These are phyloP conservation scores for Pelusios castaneus DNA, from an alignment of 2,113 vertebrate species.

Conservation along the genomic window DNA sequence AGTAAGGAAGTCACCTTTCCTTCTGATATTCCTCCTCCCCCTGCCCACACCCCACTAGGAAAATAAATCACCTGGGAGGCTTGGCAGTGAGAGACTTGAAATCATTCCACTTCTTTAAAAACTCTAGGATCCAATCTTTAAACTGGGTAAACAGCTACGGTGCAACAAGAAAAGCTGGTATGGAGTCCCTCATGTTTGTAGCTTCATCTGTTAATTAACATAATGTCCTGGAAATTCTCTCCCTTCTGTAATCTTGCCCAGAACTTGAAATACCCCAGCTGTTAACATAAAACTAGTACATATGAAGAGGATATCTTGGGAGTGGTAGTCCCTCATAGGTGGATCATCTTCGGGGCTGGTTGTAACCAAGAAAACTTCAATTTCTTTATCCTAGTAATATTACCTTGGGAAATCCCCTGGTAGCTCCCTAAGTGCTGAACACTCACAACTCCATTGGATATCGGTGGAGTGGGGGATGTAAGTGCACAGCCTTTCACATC, in stretches of 20 bases:
- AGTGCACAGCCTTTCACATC: not conserved
- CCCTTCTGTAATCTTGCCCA: not conserved
- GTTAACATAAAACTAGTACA: not conserved
- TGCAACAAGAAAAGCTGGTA: not conserved
- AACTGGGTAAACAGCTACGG: not conserved
- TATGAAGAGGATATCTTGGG: not conserved
- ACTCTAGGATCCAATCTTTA: not conserved
- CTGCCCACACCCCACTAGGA: fast-evolving
- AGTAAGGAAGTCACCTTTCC: slow-evolving; percentile 76
- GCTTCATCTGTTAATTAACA: not conserved
- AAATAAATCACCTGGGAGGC: fast-evolving
- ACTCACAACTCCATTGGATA: not conserved
- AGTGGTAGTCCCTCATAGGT: fast-evolving
- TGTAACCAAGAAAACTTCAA: fast-evolving
- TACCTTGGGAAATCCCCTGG: not conserved
- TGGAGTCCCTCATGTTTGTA: not conserved
- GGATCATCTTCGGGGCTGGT: not conserved
- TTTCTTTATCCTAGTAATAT: not conserved
- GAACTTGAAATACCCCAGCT: not conserved
- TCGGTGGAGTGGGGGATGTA: not conserved
- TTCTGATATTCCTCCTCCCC: fast-evolving
- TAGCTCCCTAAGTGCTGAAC: not conserved
- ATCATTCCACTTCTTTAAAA: fast-evolving
- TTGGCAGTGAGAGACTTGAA: too few relatives aligned
- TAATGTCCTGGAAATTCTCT: not conserved